Evolutionary conservation across 2,888 invertebrate genomes (phyloP), one percentile per base, ranked within the genome.

Genomic region (Orchestes rusci): DNA sequence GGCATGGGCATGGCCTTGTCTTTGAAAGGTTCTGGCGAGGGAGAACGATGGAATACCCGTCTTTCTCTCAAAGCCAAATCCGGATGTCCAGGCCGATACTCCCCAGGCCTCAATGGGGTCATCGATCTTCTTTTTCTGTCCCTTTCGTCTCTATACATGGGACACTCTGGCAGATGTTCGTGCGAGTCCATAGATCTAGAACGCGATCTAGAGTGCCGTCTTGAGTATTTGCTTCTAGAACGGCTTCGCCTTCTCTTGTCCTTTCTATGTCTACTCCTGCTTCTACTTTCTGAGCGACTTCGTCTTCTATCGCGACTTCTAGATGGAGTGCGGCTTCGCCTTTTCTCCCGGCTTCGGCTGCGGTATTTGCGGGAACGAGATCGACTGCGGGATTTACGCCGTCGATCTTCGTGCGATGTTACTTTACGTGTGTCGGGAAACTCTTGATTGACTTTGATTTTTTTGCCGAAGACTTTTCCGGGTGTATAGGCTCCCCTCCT

Each of bases 1-100:
- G n/a, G n/a, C n/a, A n/a, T n/a, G n/a, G n/a, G n/a, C n/a, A n/a
- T n/a, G n/a, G n/a, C n/a, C n/a, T n/a, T n/a, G n/a, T n/a, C n/a
- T n/a, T n/a, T n/a, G n/a, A n/a, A n/a, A n/a, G n/a, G n/a, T n/a
- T n/a, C n/a, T n/a, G n/a, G n/a, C n/a, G n/a, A n/a, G n/a, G n/a
- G n/a, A n/a, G n/a, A n/a, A n/a, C n/a, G n/a, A n/a, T n/a, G n/a
- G n/a, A n/a, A n/a, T n/a, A n/a, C n/a, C n/a, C n/a, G n/a, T n/a
- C n/a, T n/a, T n/a, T n/a, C n/a, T 33, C 51, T 42, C 16, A 37
- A 38, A 20, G 42, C 48, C 18, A 52, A 42, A 46, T 51, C 52
- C 1, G 54, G 54, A 54, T 54, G 54, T 1, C 43, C 45, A 10
- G 49, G 52, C 15, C 51, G 39, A 39, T 52, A 54, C 39, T 54